phyloP scores from a whole-genome alignment of 2,888 invertebrate genomes.

The Pelosia muscerda region DNA sequence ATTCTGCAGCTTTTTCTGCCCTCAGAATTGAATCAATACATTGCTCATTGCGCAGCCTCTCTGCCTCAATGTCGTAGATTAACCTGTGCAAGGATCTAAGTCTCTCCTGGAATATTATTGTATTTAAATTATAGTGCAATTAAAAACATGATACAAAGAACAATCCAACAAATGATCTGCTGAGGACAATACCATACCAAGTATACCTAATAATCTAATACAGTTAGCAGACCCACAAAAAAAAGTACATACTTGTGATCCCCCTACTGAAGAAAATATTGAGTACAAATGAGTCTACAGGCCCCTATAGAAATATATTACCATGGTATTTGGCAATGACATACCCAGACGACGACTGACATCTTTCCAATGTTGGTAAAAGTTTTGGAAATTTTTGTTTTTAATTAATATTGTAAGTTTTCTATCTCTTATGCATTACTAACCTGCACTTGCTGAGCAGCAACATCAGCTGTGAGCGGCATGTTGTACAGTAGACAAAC shows the following conservation, averaged over 20 bases:
- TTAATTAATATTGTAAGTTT: neutral
- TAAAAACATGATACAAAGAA: neutral
- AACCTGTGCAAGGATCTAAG: slow-evolving; percentile 91
- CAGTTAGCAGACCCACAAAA: no score
- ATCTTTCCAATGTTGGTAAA: no score
- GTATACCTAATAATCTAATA: no score
- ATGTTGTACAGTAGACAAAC: slow-evolving; percentile 85
- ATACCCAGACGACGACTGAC: no score
- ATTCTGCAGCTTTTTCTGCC: slow-evolving; percentile 87
- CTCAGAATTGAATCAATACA: slow-evolving; percentile 93
- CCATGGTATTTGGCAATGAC: no score
- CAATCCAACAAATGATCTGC: neutral
- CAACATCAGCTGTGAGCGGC: slow-evolving; percentile 93
- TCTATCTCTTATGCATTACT: neutral
- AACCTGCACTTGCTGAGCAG: slow-evolving; percentile 90
- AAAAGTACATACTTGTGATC: no score
- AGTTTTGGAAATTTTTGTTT: neutral
- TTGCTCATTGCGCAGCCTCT: slow-evolving; percentile 92
- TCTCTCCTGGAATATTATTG: slow-evolving; percentile 88
- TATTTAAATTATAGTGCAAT: no score
- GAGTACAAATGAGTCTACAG: no score
- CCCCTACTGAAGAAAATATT: no score
- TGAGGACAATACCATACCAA: no score
- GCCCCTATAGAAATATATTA: no score
- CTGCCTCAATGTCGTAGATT: slow-evolving; percentile 93